Conservation (phyloP, 2,797 vertebrate genomes). For the Poecilia picta region DNA sequence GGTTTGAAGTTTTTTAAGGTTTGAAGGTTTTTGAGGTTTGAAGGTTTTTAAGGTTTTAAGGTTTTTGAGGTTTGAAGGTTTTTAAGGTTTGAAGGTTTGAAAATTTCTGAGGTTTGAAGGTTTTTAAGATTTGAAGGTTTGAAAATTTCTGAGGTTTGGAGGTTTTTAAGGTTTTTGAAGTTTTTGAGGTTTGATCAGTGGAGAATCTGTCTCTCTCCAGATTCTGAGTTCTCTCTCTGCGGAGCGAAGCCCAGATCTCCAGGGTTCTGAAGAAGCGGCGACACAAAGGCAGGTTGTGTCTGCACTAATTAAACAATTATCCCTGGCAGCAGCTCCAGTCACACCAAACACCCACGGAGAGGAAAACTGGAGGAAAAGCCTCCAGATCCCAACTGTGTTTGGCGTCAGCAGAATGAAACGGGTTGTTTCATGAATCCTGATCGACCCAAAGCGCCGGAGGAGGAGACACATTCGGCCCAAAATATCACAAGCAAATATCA, state of each 20-base stretch:
- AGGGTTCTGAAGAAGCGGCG: conserved; percentile 62
- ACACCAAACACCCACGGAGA: conserved; percentile 16
- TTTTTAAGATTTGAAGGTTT: no score
- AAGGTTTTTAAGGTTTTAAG: no score
- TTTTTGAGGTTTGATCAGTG: conserved; percentile 14
- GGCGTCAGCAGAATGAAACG: background rate
- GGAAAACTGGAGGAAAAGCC: conserved; percentile 47
- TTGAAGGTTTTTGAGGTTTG: no score
- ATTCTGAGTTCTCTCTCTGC: conserved; percentile 47
- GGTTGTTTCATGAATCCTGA: background rate
- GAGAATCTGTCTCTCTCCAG: conserved; percentile 57
- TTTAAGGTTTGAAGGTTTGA: no score
- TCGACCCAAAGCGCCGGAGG: background rate
- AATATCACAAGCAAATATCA: background rate
- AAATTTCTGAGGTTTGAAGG: no score
- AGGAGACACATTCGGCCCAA: background rate
- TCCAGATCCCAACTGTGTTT: conserved; percentile 21
- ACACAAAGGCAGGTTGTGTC: conserved; percentile 49
- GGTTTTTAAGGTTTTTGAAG: no score
- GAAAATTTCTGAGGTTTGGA: no score
- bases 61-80: no score
- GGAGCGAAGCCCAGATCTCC: conserved; percentile 41
- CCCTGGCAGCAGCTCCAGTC: conserved; percentile 54
- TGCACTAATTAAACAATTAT: conserved; percentile 79
- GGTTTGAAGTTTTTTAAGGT: no score